Conservation (phyloP, 2,888 invertebrate species). For the Drosophila suboccidentalis region DNA sequence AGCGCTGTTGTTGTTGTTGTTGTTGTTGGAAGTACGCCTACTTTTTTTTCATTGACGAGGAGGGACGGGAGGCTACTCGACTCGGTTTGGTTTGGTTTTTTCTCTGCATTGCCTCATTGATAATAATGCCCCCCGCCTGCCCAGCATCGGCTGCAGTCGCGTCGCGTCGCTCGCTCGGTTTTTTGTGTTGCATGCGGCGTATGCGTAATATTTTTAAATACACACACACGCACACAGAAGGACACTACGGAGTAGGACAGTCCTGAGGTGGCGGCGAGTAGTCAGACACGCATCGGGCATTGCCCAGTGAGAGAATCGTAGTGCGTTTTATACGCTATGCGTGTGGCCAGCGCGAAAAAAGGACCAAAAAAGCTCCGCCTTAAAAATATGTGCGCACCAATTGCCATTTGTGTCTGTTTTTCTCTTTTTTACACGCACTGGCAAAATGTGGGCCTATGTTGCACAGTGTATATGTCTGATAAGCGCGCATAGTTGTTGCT, state of each 20-base stretch:
- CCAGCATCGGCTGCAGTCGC: conserved; percentile 61
- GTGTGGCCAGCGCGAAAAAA: conserved; percentile 77
- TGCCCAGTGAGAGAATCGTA: conserved; percentile 59
- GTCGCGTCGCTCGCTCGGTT: conserved; percentile 48
- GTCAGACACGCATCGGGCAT: conserved; percentile 32
- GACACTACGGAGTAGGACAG: conserved; percentile 4
- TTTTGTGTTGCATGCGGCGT: conserved; percentile 57
- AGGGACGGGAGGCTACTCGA: conserved; percentile 19
- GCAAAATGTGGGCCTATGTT: conserved; percentile 57
- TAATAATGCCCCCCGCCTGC: conserved; percentile 71
- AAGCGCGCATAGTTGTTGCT: conserved; percentile 56
- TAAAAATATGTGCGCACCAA: conserved; percentile 84
- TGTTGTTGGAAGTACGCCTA: conserved; percentile 53
- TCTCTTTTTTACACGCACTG: conserved; percentile 80
- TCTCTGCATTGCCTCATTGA: conserved; percentile 72
- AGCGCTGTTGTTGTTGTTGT: conserved; percentile 17
- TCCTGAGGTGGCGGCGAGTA: conserved; percentile 18
- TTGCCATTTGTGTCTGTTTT: conserved; percentile 83
- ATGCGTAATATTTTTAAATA: conserved; percentile 78
- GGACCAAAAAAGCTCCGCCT: conserved; percentile 85
- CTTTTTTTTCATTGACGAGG: conserved; percentile 34
- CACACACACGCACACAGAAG: conserved; percentile 30
- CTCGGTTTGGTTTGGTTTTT: conserved; percentile 47
- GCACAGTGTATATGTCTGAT: conserved; percentile 63
- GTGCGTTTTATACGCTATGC: conserved; percentile 55